Percentiles rank a stretch among this genome's conserved stretches.
Conservation (phyloP, 2,797 vertebrate genomes). For the Agapornis canus region DNA sequence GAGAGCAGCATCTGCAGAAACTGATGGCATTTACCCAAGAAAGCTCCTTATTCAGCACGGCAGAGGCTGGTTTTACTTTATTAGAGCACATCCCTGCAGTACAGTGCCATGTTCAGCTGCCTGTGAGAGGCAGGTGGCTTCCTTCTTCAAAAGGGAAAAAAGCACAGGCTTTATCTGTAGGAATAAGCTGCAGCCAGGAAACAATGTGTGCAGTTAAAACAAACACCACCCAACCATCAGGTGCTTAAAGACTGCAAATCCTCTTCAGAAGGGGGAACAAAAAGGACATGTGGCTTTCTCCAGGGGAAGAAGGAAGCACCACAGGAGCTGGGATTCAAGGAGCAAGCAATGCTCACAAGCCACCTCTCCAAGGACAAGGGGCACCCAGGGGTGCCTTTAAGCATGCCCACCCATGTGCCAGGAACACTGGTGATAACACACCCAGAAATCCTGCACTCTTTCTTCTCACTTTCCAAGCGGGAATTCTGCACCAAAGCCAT, state of each 20-base stretch:
- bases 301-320: not conserved
- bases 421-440: not conserved
- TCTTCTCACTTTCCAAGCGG: not conserved
- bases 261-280: not conserved
- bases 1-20: not conserved
- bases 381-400: not conserved
- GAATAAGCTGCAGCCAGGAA: conserved; percentile 3
- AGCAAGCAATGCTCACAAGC: not conserved
- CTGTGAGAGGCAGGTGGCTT: not conserved
- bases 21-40: not conserved
- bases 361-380: not conserved
- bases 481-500: not conserved
- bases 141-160: not conserved
- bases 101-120: not conserved
- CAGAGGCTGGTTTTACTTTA: not conserved
- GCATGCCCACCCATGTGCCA: not conserved
- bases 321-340: not conserved
- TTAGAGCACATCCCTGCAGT: not conserved
- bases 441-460: not conserved
- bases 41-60: not conserved
- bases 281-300: not conserved
- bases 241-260: not conserved
- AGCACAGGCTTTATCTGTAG: not conserved
- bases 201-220: not conserved
- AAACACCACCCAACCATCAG: not conserved